Evolutionary conservation across 2,113 vertebrate species (phyloP).

Genomic region (Hippocampus abdominalis): DNA sequence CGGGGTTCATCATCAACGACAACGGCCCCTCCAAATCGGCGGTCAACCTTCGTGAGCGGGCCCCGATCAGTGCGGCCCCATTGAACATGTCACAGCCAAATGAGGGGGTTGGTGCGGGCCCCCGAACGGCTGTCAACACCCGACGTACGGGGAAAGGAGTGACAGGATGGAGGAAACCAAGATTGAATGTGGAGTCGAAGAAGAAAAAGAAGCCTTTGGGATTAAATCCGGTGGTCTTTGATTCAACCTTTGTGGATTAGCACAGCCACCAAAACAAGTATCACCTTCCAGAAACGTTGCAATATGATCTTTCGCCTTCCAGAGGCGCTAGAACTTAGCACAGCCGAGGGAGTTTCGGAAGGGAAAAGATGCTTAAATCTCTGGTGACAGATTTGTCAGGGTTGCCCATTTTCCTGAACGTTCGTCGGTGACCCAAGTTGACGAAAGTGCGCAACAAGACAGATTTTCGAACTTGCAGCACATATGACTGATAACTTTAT

Average conservation of each 20-base stretch:
- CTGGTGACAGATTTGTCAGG: too few species aligned
- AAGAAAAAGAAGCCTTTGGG: background rate
- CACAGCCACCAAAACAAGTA: too few species aligned
- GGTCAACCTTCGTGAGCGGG: slow-evolving; percentile 52
- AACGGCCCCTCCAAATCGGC: slow-evolving; percentile 38
- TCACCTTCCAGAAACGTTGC: too few species aligned
- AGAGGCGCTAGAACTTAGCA: too few species aligned
- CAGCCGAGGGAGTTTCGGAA: too few species aligned
- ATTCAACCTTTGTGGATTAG: background rate
- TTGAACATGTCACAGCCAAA: slow-evolving; percentile 66
- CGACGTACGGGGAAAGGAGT: slow-evolving; percentile 33
- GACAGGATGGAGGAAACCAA: slow-evolving; percentile 53
- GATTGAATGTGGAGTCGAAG: background rate
- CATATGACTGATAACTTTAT: too few species aligned
- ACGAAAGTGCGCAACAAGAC: too few species aligned
- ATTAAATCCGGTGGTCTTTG: background rate
- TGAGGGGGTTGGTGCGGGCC: slow-evolving; percentile 28
- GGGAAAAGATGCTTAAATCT: too few species aligned
- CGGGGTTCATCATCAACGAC: slow-evolving; percentile 43
- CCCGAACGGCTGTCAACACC: slow-evolving; percentile 50
- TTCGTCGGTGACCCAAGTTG: too few species aligned
- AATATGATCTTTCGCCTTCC: too few species aligned
- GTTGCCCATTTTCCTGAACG: too few species aligned
- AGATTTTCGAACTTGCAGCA: too few species aligned
- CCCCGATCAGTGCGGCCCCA: slow-evolving; percentile 60